Base-by-base conservation (phyloP, 2,113 vertebrate genomes). In the Syrrhaptes paradoxus region DNA sequence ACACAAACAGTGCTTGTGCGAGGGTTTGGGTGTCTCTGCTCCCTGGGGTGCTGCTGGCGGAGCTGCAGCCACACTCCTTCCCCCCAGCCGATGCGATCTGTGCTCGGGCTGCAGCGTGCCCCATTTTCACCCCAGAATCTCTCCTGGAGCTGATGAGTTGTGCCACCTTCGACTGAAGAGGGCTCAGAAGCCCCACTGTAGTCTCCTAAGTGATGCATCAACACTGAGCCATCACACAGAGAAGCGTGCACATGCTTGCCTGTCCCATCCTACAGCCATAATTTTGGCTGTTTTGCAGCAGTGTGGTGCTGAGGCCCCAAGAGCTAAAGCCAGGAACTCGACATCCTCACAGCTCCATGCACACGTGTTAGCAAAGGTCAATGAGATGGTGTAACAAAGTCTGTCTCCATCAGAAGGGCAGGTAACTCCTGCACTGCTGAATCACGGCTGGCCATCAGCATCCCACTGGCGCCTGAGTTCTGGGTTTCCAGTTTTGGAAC, bases 81-180 rank as follows among this genome's bases (percentile, higher is more conserved):
- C 54, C 41, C 13, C 58, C n/a, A 11, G n/a, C 11, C 1, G 1
- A 11, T 2, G 12, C 0, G 2, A 10, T 9, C 31, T 41, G 14
- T 3, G 0, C 48, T 45, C 54, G 13, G 20, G 41, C 41, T 41
- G 41, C 41, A 41, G 41, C 41, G 41, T 41, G 41, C 41, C 41
- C 41, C 41, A 41, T 51, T 57, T 32, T 51, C 51, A 48, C 28
- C 31, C 45, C 49, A 41, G n/a, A 7, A 10, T 17, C n/a, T 36
- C 54, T 78, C 48, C 38, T 34, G 24, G 38, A 68, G 20, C 21
- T 45, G n/a, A 1, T 8, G 26, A n/a, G 9, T 46, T 71, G 29
- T 43, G 7, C 45, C 25, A n/a, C 26, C 7, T 55, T 14, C 1
- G 3, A 8, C 66, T 32, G 38, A 65, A 76, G 9, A 66, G 46